Percentiles rank a stretch among this genome's conserved stretches.
These are phyloP conservation scores for Sparus aurata DNA, from an alignment of 2,797 vertebrate species.

Conservation along the genomic window DNA sequence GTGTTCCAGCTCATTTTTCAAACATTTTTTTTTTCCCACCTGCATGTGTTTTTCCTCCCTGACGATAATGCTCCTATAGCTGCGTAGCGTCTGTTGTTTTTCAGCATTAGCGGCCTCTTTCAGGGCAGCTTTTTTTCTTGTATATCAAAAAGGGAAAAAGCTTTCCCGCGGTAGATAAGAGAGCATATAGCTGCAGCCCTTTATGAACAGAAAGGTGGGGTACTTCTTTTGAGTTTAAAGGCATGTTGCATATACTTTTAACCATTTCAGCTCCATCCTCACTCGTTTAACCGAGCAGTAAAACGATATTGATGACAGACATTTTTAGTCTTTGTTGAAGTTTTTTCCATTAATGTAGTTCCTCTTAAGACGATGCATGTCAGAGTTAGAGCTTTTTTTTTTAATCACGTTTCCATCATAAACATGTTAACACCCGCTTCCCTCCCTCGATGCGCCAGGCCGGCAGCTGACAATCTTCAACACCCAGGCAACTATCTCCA, in stretches of 20 bases:
- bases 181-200: constrained; percentile 31
- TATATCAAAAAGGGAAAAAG: constrained; percentile 24
- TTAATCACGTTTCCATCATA: not conserved
- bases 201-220: constrained; percentile 21
- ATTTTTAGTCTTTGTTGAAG: constrained; percentile 15
- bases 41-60: constrained; percentile 39
- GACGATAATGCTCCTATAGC: constrained; percentile 36
- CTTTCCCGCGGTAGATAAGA: constrained; percentile 19
- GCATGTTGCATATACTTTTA: constrained; percentile 35
- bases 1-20: constrained; percentile 50
- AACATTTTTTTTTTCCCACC: constrained; percentile 15
- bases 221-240: constrained; percentile 21
- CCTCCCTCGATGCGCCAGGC: constrained; percentile 81
- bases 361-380: constrained; percentile 11
- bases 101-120: constrained; percentile 30
- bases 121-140: constrained; percentile 37
- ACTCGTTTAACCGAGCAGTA: constrained; percentile 22
- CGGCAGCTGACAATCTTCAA: constrained; percentile 99
- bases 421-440: not conserved
- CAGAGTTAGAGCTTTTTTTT: not conserved
- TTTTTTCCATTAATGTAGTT: constrained; percentile 1
- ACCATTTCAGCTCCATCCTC: constrained; percentile 27
- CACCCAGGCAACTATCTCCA: constrained; percentile 98
- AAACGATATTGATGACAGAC: constrained; percentile 16
- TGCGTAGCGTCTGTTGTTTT: constrained; percentile 40